Percentiles rank a stretch among this genome's conserved stretches.
phyloP scores from a whole-genome alignment of 2,888 invertebrate genomes.

The Gasteruption jaculator region DNA sequence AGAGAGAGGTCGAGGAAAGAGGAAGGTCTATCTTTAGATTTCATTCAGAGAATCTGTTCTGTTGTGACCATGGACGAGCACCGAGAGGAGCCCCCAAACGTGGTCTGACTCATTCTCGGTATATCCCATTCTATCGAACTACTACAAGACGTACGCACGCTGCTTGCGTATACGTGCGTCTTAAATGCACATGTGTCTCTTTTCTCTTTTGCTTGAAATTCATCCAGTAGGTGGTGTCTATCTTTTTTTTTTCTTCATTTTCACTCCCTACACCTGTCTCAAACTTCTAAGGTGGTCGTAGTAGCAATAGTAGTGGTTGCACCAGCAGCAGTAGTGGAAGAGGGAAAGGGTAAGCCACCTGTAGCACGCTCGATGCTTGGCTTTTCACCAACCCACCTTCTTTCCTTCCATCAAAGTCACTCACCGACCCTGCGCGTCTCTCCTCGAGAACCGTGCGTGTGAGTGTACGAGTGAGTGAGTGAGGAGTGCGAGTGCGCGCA shows the following conservation, averaged over 20 bases:
- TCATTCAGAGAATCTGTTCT: constrained; percentile 43
- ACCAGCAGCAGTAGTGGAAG: too few relatives aligned
- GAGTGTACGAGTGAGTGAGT: background rate
- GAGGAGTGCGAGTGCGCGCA: background rate
- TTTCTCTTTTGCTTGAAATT: too few relatives aligned
- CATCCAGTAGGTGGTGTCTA: too few relatives aligned
- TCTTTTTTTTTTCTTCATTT: background rate
- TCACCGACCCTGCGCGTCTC: constrained; percentile 17
- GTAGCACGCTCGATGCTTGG: too few relatives aligned
- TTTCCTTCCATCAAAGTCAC: constrained; percentile 26
- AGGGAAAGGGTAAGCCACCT: constrained; percentile 27
- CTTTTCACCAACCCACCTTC: too few relatives aligned
- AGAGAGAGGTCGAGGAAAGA: constrained; percentile 4
- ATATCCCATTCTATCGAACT: too few relatives aligned
- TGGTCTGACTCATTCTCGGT: constrained; percentile 30
- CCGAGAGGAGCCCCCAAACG: constrained; percentile 28
- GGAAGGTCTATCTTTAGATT: constrained; percentile 38
- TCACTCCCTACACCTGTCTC: background rate
- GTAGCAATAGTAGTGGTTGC: too few relatives aligned
- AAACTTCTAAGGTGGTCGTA: too few relatives aligned
- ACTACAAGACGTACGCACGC: too few relatives aligned
- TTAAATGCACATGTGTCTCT: too few relatives aligned
- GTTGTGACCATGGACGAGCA: constrained; percentile 24
- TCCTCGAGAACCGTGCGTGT: background rate
- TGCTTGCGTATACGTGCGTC: too few relatives aligned